Conservation (phyloP, 2,888 invertebrate species). For the Ormyrus nitidulus region DNA sequence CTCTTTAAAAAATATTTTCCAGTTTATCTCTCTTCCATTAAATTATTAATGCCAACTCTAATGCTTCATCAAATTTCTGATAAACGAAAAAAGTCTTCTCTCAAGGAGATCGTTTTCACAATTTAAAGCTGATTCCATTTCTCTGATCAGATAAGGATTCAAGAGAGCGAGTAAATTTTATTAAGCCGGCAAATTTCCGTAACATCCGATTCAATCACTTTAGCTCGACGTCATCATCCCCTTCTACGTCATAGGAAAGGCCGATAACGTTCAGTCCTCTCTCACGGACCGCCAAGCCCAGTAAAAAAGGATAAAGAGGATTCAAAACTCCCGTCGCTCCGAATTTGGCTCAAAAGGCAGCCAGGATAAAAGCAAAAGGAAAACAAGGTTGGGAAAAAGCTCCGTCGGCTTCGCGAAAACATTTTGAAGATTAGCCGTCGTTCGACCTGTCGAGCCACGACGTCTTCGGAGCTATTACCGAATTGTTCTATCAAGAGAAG, state of each 20-base stretch:
- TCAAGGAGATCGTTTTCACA: no score
- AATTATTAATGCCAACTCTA: no score
- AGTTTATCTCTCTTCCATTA: no score
- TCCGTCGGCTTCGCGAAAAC: conserved; percentile 15
- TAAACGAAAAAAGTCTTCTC: no score
- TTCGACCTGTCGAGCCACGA: neutral
- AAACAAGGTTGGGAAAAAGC: no score
- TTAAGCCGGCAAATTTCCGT: conserved; percentile 32
- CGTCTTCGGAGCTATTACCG: conserved; percentile 17
- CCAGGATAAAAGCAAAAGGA: no score
- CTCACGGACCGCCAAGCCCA: no score
- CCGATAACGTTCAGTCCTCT: neutral
- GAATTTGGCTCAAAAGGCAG: neutral
- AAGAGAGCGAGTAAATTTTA: conserved; percentile 24
- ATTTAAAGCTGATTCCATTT: no score
- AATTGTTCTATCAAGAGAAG: neutral
- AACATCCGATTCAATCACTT: conserved; percentile 37
- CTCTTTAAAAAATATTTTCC: no score
- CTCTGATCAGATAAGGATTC: neutral
- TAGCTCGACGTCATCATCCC: neutral
- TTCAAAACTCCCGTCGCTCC: neutral
- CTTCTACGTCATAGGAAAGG: neutral
- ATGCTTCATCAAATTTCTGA: no score
- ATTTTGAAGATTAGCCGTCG: conserved; percentile 37
- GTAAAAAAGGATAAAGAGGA: neutral